These are phyloP conservation scores for Vanessa atalanta DNA, from an alignment of 1,140 invertebrate species.

Conservation along the genomic window DNA sequence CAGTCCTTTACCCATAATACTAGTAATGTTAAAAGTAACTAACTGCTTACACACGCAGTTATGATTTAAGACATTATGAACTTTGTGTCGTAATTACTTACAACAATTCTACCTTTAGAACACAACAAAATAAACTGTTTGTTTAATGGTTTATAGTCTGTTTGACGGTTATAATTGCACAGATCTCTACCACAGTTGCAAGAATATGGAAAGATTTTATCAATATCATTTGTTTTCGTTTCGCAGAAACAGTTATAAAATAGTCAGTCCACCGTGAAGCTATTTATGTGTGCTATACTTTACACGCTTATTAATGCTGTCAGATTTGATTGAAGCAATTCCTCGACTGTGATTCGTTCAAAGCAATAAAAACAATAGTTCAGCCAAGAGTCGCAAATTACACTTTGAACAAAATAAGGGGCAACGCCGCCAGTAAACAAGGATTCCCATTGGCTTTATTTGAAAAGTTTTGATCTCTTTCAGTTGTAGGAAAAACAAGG, in stretches of 20 bases:
- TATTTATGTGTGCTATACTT: constrained; percentile 1
- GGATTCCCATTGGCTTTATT: constrained; percentile 35
- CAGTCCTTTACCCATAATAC: too few relatives aligned
- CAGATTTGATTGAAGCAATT: constrained; percentile 20
- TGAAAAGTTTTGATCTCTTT: constrained; percentile 40
- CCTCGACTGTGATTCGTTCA: constrained; percentile 14
- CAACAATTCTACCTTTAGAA: too few relatives aligned
- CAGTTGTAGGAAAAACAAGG: constrained; percentile 35
- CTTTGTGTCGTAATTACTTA: too few relatives aligned
- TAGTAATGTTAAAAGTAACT: too few relatives aligned
- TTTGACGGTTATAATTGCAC: too few relatives aligned
- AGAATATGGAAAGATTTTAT: background rate
- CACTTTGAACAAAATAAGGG: constrained; percentile 33
- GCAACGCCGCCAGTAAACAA: constrained; percentile 34
- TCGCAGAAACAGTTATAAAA: background rate
- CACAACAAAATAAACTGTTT: too few relatives aligned
- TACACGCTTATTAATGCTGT: constrained; percentile 4
- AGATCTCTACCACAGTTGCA: too few relatives aligned
- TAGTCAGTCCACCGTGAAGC: background rate
- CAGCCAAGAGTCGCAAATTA: constrained; percentile 33
- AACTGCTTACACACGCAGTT: too few relatives aligned
- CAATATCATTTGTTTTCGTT: background rate
- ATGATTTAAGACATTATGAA: too few relatives aligned
- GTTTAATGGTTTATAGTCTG: too few relatives aligned
- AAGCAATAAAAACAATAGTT: constrained; percentile 34